phyloP scores from a whole-genome alignment of 2,113 vertebrate genomes.

The Chrysemys picta region DNA sequence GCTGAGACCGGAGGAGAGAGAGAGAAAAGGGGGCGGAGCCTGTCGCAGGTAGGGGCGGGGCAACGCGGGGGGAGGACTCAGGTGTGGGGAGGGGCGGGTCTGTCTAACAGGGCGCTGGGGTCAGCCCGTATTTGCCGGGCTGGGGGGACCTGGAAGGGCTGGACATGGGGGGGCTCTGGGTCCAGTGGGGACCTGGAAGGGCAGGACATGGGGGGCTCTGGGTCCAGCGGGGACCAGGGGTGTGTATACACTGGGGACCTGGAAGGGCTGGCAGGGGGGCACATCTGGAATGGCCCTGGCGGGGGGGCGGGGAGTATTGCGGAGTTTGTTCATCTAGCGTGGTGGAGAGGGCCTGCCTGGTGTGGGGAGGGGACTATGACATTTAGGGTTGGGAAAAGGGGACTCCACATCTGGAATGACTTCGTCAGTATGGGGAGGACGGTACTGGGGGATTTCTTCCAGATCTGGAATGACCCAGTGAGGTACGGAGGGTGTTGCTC shows the following conservation, averaged over 20 bases:
- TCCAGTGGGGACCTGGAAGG: too few species aligned
- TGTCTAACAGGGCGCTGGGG: not conserved
- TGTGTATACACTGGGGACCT: too few species aligned
- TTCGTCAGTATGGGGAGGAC: not conserved
- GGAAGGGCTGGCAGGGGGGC: not conserved
- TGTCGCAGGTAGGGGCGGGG: constrained; percentile 5
- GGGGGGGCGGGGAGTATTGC: too few species aligned
- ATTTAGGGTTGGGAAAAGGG: not conserved
- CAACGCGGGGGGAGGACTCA: not conserved
- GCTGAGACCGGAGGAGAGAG: not conserved
- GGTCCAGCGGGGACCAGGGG: not conserved
- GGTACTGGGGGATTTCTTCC: not conserved
- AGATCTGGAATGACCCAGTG: not conserved
- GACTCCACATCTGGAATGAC: not conserved
- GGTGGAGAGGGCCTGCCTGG: too few species aligned
- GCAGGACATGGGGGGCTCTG: too few species aligned
- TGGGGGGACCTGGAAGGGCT: too few species aligned
- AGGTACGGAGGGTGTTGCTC: not conserved
- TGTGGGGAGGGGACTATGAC: too few species aligned
- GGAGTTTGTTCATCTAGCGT: too few species aligned
- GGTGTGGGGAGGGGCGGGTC: not conserved
- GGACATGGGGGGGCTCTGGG: too few species aligned
- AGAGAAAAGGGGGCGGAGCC: not conserved
- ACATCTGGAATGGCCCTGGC: not conserved
- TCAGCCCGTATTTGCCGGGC: not conserved